Evolutionary conservation across 1,140 invertebrate species (phyloP).

Genomic region (Euschistus heros): DNA sequence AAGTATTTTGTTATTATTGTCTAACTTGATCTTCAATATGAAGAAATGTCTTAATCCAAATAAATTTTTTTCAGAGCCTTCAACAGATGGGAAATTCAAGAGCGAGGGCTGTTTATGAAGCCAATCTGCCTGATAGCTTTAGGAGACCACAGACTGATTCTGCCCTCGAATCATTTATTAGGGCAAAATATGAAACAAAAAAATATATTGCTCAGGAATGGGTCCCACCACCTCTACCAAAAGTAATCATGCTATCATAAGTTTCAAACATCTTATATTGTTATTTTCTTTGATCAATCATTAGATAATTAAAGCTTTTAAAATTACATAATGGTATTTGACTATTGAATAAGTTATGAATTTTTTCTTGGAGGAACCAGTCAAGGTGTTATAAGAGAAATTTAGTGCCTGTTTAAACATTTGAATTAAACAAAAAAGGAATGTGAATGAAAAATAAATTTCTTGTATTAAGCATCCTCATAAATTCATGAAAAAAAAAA

Average conservation of each 20-base stretch:
- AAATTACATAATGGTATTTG: too few relatives aligned
- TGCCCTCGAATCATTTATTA: conserved; percentile 85
- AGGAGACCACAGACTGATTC: conserved; percentile 89
- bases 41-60: not conserved
- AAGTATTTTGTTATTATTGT: conserved; percentile 31
- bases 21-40: not conserved
- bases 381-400: too few relatives aligned
- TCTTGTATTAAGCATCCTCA: too few relatives aligned
- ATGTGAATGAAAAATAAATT: too few relatives aligned
- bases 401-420: too few relatives aligned
- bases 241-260: conserved; percentile 42
- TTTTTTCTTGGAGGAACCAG: too few relatives aligned
- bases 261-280: not conserved
- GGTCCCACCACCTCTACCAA: conserved; percentile 74
- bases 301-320: too few relatives aligned
- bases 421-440: too few relatives aligned
- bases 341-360: too few relatives aligned
- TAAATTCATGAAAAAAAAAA: too few relatives aligned
- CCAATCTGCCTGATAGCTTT: conserved; percentile 90
- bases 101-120: conserved; percentile 93
- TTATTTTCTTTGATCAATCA: too few relatives aligned
- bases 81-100: conserved; percentile 98
- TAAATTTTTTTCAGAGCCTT: conserved; percentile 51
- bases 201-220: conserved; percentile 96
- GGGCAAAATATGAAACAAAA: conserved; percentile 96